Evolutionary conservation across 2,888 invertebrate genomes (phyloP).

Genomic region (Drosophila borealis): DNA sequence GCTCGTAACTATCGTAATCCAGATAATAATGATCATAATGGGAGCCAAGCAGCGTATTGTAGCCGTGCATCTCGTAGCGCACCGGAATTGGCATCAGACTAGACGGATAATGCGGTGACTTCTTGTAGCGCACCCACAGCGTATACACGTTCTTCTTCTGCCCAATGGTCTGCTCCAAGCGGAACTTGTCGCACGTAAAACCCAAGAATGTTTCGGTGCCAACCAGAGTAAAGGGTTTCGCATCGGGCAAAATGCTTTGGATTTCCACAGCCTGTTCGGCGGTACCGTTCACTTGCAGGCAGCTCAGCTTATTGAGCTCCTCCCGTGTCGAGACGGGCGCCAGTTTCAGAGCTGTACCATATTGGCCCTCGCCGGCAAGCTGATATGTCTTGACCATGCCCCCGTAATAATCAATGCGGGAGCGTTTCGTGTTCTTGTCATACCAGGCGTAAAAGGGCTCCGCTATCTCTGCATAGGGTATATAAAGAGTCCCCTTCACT

Average conservation of each 20-base stretch:
- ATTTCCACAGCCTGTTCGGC: slow-evolving; percentile 87
- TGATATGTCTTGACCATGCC: slow-evolving; percentile 97
- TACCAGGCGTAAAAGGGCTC: slow-evolving; percentile 97
- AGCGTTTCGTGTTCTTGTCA: slow-evolving; percentile 90
- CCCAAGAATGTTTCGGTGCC: slow-evolving; percentile 90
- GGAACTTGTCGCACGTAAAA: slow-evolving; percentile 91
- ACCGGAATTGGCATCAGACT: slow-evolving; percentile 89
- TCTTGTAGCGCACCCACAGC: slow-evolving; percentile 93
- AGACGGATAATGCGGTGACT: slow-evolving; percentile 85
- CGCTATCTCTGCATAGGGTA: slow-evolving; percentile 96
- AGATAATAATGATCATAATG: slow-evolving; percentile 98
- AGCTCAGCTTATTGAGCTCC: slow-evolving; percentile 90
- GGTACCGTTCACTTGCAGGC: slow-evolving; percentile 94
- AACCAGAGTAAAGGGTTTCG: slow-evolving; percentile 89
- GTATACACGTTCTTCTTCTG: slow-evolving; percentile 95
- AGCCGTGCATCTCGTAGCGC: slow-evolving; percentile 97
- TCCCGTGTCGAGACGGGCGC: slow-evolving; percentile 93
- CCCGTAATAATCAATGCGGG: slow-evolving; percentile 97
- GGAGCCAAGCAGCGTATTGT: slow-evolving; percentile 95
- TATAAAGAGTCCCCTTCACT: slow-evolving; percentile 91
- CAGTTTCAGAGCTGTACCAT: slow-evolving; percentile 91
- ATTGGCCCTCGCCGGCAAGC: slow-evolving; percentile 87
- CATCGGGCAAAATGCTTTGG: slow-evolving; percentile 93
- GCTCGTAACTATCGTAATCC: slow-evolving; percentile 89
- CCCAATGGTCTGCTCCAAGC: slow-evolving; percentile 88